Base-by-base conservation (phyloP, 2,888 invertebrate genomes). In the Epirrhoe alternata region DNA sequence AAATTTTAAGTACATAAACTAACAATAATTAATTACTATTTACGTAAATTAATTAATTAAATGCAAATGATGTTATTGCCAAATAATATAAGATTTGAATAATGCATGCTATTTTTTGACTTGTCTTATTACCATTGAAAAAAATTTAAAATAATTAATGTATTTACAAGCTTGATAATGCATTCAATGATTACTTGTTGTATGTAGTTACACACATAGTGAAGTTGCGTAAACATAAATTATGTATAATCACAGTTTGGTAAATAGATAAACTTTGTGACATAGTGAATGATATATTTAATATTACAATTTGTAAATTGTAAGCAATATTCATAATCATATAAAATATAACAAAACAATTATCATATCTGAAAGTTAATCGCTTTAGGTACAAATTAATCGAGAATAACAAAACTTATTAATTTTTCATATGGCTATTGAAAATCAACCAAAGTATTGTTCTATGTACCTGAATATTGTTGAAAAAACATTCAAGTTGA, bases 391-490 rank as follows among this genome's bases (percentile, higher is more conserved):
- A 61, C 35, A 66, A 59, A 58, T 66, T 63, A 16, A 57, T 55
- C 57, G 69, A 30, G 31, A 66, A 63, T 64, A 59, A 68, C 66
- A 62, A 70, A 71, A 35, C 4, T 30, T 60, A 47, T 69, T 71
- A 74, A 64, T 50, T 52, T 68, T 64, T 71, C 70, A 56, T 50
- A 53, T 67, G 57, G 64, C 56, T 59, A 77, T 61, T 71, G 64
- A 74, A 81, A 79, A 74, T 72, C 64, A 71, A 83, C 85, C 85
- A 85, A 85, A 85, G 85, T 84, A 83, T 85, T 83, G 77, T 80
- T 77, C 51, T 16, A 67, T 74, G 85, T 85, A 85, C 85, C 85
- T 85, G 85, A 85, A 72, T 61, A 73, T 74, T 73, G 68, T 58
- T 63, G 17, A 64, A 66, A 45, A 67, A 52, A 63, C 35, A 49